These are phyloP conservation scores for Gouania willdenowi DNA, from an alignment of 2,797 vertebrate species.

Conservation along the genomic window DNA sequence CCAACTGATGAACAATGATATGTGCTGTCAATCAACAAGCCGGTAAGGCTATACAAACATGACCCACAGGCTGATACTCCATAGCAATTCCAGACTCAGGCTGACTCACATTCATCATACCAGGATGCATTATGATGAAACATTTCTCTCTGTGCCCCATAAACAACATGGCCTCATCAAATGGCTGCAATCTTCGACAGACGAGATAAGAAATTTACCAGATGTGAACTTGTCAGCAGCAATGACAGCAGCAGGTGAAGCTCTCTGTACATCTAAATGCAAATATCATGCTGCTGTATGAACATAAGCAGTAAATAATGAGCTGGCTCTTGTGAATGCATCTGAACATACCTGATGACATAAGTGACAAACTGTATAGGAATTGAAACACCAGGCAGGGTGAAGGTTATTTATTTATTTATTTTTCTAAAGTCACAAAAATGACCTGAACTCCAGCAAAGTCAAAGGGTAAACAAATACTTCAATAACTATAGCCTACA, in stretches of 20 bases:
- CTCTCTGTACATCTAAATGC: conserved; percentile 65
- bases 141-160: conserved; percentile 20
- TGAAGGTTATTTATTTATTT: too few species aligned
- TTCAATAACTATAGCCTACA: too few species aligned
- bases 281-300: conserved; percentile 56
- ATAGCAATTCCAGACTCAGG: conserved; percentile 10
- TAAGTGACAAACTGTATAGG: too few species aligned
- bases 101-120: conserved; percentile 6
- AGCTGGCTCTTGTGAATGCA: conserved; percentile 46
- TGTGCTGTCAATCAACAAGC: conserved; percentile 33
- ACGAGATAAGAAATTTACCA: conserved; percentile 24
- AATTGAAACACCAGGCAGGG: too few species aligned
- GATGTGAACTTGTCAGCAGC: conserved; percentile 25
- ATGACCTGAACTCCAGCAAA: too few species aligned
- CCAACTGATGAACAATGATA: conserved; percentile 37
- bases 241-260: conserved; percentile 40
- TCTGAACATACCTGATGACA: conserved; percentile 47
- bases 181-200: conserved; percentile 15
- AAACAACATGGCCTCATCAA: conserved; percentile 2
- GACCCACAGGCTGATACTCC: background rate
- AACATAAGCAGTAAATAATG: conserved; percentile 54
- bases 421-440: too few species aligned
- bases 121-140: conserved; percentile 14
- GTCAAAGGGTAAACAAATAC: too few species aligned
- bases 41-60: conserved; percentile 3